phyloP scores from a whole-genome alignment of 2,888 invertebrate species.

The Chirona hameri region DNA sequence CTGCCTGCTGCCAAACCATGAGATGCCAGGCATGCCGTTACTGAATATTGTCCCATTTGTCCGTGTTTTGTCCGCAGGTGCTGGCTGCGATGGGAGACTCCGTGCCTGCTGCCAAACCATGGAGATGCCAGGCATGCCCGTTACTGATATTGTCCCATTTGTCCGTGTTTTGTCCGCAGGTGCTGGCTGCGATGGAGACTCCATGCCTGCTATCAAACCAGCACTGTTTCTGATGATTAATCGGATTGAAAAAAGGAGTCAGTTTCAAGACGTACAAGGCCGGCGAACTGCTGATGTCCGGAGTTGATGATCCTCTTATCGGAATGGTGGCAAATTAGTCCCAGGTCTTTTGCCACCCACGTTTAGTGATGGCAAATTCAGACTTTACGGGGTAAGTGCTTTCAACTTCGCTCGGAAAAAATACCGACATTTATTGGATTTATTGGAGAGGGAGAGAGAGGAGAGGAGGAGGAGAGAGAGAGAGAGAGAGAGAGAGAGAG shows the following conservation, averaged over 20 bases:
- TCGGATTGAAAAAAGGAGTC: neutral
- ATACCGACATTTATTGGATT: no score
- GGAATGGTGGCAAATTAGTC: neutral
- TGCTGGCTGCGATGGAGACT: neutral
- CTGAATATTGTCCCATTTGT: no score
- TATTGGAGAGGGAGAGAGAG: no score
- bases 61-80: neutral
- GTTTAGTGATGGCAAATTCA: neutral
- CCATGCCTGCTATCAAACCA: no score
- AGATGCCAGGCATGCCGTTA: no score
- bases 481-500: no score
- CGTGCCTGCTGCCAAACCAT: no score
- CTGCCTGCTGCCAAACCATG: no score
- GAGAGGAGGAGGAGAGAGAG: no score
- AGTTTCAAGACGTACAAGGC: neutral
- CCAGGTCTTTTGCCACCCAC: neutral
- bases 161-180: neutral
- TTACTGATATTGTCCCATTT: no score
- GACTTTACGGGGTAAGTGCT: conserved; percentile 30
- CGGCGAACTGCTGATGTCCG: neutral
- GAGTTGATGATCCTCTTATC: neutral
- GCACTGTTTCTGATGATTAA: neutral
- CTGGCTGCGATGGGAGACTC: neutral
- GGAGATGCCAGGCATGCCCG: no score
- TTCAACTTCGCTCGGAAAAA: no score